Evolutionary conservation across 1,140 invertebrate species (phyloP), one percentile per base, ranked within the genome.

Genomic region (Drosophila nigromelanica): DNA sequence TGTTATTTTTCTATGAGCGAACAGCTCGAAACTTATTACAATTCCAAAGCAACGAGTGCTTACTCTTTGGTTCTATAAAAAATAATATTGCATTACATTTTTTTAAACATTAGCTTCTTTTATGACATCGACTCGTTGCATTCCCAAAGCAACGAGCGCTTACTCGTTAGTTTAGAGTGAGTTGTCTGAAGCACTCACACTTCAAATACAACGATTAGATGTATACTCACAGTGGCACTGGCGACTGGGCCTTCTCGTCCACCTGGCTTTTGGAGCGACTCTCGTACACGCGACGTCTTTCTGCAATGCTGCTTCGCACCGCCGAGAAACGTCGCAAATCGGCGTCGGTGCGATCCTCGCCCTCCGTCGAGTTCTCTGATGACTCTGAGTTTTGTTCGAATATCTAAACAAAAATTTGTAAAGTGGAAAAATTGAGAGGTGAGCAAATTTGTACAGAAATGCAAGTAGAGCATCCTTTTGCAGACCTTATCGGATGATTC

Each of bases 271-370:
- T 92, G 6, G 94, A 96, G 15, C 95, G 93, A 80, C 92, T 94
- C 79, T 97, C 96, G 87, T 97, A 97, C 76, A 96, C 92, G 66
- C 95, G 94, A 4, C 96, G 93, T 7, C 96, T 93, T 64, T 97
- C 96, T 1, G 96, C 96, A 74, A 97, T 96, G 7, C 96, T 96
- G 69, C 93, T 94, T 39, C 95, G 92, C 77, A 95, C 94, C 1
- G 93, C 43, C 7, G 93, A 92, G 12, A 92, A 87, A 39, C 93
- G 58, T 11, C 76, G 71, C 30, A 92, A 55, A 85, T 93, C 91
- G 8, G 87, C 81, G 76, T 92, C 91, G 8, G 87, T 76, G 6
- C 90, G 87, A 70, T 92, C 91, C 30, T 92, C 91, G 39, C 90
- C 87, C 63, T 92, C 91, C 0, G 81, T 91, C 1, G 91, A 92